Evolutionary conservation across 2,888 invertebrate species (phyloP), one percentile per base, ranked within the genome.

Genomic region (Sipha maydis): DNA sequence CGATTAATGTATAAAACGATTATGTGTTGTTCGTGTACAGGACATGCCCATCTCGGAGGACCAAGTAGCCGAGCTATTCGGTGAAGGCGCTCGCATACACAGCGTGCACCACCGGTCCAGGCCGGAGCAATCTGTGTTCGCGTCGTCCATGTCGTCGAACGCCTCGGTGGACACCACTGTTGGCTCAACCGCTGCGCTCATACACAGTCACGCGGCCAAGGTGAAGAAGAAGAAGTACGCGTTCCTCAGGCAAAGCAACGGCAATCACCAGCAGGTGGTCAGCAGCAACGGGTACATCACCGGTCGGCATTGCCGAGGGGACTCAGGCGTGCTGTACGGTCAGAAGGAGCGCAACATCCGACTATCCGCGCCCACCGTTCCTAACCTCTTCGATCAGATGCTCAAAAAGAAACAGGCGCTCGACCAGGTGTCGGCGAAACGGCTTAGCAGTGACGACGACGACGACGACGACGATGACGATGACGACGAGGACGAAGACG

Each of bases 281-380:
- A 14, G 19, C 82, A 71, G 21, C 77, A 78, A 67, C 84, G 83
- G 83, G 34, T 73, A 61, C 61, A 88, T 89, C 78, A 90, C 90
- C 77, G 90, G 90, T 48, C 89, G 89, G 67, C 89, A 21, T 61
- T 61, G 25, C 61, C 61, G 61, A 7, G 90, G 90, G 79, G 90
- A 90, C 84, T 90, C 89, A 82, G 89, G 89, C 38, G 89, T 85
- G 56, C 90, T 89, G 28, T 48, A 80, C 75, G 71, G 77, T 11
- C 91, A 91, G 80, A 90, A 90, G 67, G 91, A 91, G 82, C 89
- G 90, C 61, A 91, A 91, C 89, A 90, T 91, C 48, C 89, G 91
- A 75, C 90, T 91, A 41, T 89, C 90, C 31, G 78, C 89, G 14
- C 90, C 90, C 17, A 89, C 90, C 31, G 90, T 90, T 79, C 91